Base-by-base conservation (phyloP, 1,140 invertebrate genomes). In the Papilio polytes region DNA sequence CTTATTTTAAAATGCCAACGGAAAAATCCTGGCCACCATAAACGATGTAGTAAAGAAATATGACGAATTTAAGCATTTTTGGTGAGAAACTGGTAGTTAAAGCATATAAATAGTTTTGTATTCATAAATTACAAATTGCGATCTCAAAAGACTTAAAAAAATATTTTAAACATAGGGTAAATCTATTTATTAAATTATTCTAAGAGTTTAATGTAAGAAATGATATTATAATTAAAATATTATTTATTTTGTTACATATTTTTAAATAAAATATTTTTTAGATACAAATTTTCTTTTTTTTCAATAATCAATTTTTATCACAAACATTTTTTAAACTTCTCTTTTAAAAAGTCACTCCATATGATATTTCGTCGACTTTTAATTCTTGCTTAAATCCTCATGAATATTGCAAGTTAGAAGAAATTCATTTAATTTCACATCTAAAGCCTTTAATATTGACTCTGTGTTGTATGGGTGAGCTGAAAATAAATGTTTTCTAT, bases 381-480 rank as follows among this genome's bases (percentile, higher is more conserved):
- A 36, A n/a, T 18, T 72, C 15, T 72, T 31, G 13, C 15, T 36
- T 41, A 1, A 26, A 74, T 66, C 20, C 13, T 80, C 20, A 72
- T 56, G n/a, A 59, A 18, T 22, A 1, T 70, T 70, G 26, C 22
- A 26, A 18, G 80, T 84, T 53, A 90, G 72, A 22, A 90, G 31
- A 41, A 92, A 88, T 81, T 94, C 92, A 26, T 83, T 85, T 10
- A 82, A 80, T 53, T 93, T 89, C 8, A 93, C 91, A 63, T 90
- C 81, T 46, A 94, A 76, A 0, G 92, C 91, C 56, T 88, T 89
- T 74, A 94, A 74, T 85, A 94, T 92, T 0, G 87, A 84, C 81
- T 93, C 89, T 8, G 92, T 89, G 26, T 90, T 90, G 66, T 86
- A 87, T 3, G 92, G 92, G 18, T 92, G 77, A 63, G 87, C 92